phyloP scores from a whole-genome alignment of 2,888 invertebrate genomes.

The Chymomyza caudatula region DNA sequence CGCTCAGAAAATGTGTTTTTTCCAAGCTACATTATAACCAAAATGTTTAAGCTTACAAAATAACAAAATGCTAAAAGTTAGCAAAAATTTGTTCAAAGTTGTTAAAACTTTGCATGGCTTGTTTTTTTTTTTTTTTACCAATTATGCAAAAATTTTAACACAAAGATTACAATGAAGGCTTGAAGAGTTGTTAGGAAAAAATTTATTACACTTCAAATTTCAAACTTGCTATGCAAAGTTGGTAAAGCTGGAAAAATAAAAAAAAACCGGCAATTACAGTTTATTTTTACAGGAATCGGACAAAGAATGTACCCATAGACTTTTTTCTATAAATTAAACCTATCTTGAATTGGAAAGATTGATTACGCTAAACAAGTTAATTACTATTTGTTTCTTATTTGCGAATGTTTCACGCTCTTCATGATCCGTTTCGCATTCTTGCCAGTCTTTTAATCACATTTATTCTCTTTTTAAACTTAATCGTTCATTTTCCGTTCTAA shows the following conservation, averaged over 20 bases:
- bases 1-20: not conserved
- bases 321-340: too few relatives aligned
- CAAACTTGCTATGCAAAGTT: not conserved
- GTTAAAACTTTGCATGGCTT: conserved; percentile 37
- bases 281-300: too few relatives aligned
- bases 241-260: not conserved
- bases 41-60: conserved; percentile 38
- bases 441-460: too few relatives aligned
- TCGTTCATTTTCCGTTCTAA: too few relatives aligned
- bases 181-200: conserved; percentile 40
- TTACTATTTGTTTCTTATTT: too few relatives aligned
- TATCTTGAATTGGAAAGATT: too few relatives aligned
- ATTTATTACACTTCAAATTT: not conserved
- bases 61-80: conserved; percentile 11
- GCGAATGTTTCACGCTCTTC: too few relatives aligned
- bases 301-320: too few relatives aligned
- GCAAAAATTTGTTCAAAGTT: conserved; percentile 42
- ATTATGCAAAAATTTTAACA: conserved; percentile 43
- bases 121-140: conserved; percentile 1
- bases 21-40: not conserved
- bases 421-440: too few relatives aligned
- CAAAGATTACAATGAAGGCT: not conserved
- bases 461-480: too few relatives aligned
- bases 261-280: too few relatives aligned
- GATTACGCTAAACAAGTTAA: too few relatives aligned